Conservation (phyloP, 2,113 vertebrate genomes). For the Otolemur garnettii region DNA sequence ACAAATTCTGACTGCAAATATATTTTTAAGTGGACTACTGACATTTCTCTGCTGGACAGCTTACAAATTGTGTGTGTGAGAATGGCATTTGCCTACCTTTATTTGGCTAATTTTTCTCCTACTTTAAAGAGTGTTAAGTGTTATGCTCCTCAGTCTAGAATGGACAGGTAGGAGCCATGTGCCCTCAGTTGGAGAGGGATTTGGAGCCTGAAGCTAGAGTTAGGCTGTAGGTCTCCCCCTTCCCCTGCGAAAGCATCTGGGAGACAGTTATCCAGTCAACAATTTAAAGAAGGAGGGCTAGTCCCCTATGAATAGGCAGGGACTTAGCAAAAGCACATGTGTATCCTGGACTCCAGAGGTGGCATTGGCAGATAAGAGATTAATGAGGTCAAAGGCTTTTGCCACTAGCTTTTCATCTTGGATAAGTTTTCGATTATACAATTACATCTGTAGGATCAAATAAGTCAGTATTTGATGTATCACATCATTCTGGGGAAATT, state of each 20-base stretch:
- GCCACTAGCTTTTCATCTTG: constrained; percentile 19
- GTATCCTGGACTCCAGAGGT: not conserved
- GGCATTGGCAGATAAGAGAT: not conserved
- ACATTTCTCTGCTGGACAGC: not conserved
- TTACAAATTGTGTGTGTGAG: not conserved
- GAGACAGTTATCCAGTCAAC: not conserved
- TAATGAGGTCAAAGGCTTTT: not conserved
- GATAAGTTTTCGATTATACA: constrained; percentile 3
- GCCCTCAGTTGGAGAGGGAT: not conserved
- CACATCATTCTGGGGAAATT: not conserved
- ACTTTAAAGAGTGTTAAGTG: not conserved
- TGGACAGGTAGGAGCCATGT: not conserved
- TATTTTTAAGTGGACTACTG: not conserved
- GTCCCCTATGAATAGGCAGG: not conserved
- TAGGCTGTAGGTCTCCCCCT: not conserved
- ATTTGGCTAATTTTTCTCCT: not conserved
- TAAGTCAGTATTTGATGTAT: not conserved
- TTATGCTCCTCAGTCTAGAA: not conserved
- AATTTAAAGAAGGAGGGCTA: not conserved
- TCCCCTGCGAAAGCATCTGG: not conserved
- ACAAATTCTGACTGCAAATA: not conserved
- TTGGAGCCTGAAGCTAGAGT: not conserved
- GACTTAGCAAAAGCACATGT: not conserved
- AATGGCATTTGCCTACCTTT: not conserved
- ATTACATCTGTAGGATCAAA: constrained; percentile 27